A percentile compares a stretch with the other conserved stretches of the same genome.
Conservation (phyloP, 2,888 invertebrate species). For the Carpatolechia fugitivella region DNA sequence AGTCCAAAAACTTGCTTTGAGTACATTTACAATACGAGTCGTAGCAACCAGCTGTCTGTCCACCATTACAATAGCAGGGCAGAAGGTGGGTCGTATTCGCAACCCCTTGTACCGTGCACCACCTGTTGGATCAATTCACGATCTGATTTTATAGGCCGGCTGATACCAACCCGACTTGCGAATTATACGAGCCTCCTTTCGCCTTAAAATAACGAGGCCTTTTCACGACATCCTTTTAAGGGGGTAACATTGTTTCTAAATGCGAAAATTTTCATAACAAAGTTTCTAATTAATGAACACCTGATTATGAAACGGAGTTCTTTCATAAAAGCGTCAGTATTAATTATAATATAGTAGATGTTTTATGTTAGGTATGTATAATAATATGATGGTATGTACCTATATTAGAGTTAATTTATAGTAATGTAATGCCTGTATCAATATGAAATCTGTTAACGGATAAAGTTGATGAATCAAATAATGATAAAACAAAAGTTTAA, state of each 20-base stretch:
- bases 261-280: neutral
- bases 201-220: neutral
- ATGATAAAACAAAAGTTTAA: neutral
- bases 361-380: no score
- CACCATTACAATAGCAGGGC: no score
- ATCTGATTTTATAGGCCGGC: slow-evolving; percentile 1
- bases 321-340: neutral
- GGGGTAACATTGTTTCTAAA: neutral
- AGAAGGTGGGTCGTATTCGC: neutral
- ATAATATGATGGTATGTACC: neutral
- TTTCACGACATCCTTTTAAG: neutral
- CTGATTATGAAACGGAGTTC: neutral
- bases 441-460: neutral
- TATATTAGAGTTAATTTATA: neutral
- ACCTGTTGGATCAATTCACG: neutral
- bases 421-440: neutral
- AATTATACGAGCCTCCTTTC: neutral
- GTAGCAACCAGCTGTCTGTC: no score
- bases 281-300: neutral
- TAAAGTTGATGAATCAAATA: neutral
- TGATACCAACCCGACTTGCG: neutral
- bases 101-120: neutral
- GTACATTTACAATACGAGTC: no score
- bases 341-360: no score
- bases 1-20: no score